Evolutionary conservation across 2,797 vertebrate species (phyloP).

Genomic region (Ispidina lecontei): DNA sequence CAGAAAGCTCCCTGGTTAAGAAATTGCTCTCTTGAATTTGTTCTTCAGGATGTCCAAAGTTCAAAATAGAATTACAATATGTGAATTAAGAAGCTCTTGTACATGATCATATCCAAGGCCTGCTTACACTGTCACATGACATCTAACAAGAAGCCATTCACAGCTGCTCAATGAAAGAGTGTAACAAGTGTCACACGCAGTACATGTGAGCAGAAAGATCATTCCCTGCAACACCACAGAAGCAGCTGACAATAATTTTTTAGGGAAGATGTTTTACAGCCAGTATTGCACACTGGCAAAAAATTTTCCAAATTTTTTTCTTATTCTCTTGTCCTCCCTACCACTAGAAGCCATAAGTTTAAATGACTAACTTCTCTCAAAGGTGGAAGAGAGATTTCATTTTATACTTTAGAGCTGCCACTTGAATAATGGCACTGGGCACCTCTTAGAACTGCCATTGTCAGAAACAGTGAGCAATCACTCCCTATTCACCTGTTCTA

Average conservation of each 20-base stretch:
- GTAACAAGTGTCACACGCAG: accelerated
- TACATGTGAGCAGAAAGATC: background rate
- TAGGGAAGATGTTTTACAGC: background rate
- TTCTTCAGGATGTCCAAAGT: background rate
- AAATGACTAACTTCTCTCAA: constrained; percentile 18
- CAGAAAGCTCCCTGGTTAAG: background rate
- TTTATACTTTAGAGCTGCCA: background rate
- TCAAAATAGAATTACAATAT: background rate
- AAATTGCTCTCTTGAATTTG: background rate
- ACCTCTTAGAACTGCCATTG: constrained; percentile 42
- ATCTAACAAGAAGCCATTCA: background rate
- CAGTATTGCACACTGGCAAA: background rate
- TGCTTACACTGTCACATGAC: background rate
- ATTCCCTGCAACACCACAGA: background rate
- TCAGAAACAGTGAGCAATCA: constrained; percentile 66
- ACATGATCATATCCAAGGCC: background rate
- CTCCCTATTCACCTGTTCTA: constrained; percentile 58
- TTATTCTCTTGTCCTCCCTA: background rate
- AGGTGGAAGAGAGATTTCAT: background rate
- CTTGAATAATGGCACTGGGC: constrained; percentile 52
- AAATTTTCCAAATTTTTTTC: background rate
- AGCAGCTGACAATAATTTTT: background rate
- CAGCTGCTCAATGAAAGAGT: background rate
- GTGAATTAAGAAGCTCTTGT: background rate
- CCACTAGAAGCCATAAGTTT: background rate